Evolutionary conservation across 2,797 vertebrate species (phyloP).

Genomic region (Todus mexicanus): DNA sequence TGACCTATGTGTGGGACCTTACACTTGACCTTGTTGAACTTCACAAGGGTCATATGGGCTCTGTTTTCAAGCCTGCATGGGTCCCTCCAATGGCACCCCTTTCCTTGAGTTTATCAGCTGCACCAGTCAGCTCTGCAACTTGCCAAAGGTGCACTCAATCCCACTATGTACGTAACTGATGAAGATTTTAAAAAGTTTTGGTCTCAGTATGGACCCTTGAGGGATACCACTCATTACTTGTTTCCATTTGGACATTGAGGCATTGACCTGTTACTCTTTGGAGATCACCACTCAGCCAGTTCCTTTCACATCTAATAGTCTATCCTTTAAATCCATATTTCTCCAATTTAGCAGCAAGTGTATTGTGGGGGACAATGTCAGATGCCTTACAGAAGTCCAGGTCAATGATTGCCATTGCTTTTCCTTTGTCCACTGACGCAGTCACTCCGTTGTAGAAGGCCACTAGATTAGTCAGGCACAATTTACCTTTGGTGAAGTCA

Average conservation of each 20-base stretch:
- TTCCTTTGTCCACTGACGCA: neutral
- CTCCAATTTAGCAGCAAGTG: neutral
- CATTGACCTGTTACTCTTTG: neutral
- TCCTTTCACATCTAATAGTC: neutral
- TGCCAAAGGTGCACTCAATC: neutral
- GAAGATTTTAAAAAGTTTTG: neutral
- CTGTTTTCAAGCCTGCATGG: neutral
- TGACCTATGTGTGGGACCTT: neutral
- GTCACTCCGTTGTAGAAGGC: neutral
- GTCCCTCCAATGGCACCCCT: neutral
- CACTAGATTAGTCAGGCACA: neutral
- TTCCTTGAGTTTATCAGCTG: neutral
- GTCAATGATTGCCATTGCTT: neutral
- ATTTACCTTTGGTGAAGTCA: neutral
- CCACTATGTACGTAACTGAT: neutral
- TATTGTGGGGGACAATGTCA: neutral
- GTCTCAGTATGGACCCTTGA: neutral
- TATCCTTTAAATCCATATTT: neutral
- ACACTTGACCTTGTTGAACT: neutral
- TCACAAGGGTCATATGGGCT: neutral
- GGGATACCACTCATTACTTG: neutral
- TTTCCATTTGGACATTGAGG: neutral
- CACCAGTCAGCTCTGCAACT: neutral
- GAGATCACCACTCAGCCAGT: neutral
- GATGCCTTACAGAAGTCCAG: neutral